Evolutionary conservation across 1,140 invertebrate species (phyloP), one percentile per base, ranked within the genome.

Genomic region (Aphaenogaster ashmeadi): DNA sequence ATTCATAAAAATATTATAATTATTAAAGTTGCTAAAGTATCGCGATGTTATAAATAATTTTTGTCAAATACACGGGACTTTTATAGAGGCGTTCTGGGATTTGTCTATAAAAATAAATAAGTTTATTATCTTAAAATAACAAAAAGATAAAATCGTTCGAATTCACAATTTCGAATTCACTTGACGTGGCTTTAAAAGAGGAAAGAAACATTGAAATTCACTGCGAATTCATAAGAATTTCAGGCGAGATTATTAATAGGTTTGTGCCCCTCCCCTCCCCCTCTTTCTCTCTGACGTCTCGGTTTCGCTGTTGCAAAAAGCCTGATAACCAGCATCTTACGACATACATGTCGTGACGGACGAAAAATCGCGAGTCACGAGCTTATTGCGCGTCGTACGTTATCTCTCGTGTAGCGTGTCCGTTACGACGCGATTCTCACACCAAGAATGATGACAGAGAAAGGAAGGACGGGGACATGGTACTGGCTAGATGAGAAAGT

Each of bases 351-450:
- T 60, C 18, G 27, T 47, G 52, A 71, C 67, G 80, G 69, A 21
- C 75, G 54, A 75, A 84, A 77, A 84, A 75, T 60, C 58, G 58
- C 80, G 27, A 84, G 69, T 44, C 15, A 13, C 38, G 15, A 50
- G 80, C 77, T 79, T 79, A 79, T 79, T 64, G 58, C 58, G 58
- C 41, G 27, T 66, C 77, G 44, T 79, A 79, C 27, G 44, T 79
- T 79, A 79, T 79, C 77, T 33, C 58, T 52, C 27, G 44, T 36
- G 41, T n/a, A 79, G 13, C 6, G n/a, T 58, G 52, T 60, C 74
- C 38, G 54, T 13, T 60, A 56, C 41, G 58, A 36, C 41, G 77
- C 58, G 58, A 66, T 79, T 78, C 44, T 66, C 77, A 79, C 77
- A 74, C 27, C 9, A 72, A 72, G 66, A 83, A 72, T 71, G 41